These are phyloP conservation scores for Heliconius sara DNA, from an alignment of 2,888 invertebrate species.

Conservation along the genomic window DNA sequence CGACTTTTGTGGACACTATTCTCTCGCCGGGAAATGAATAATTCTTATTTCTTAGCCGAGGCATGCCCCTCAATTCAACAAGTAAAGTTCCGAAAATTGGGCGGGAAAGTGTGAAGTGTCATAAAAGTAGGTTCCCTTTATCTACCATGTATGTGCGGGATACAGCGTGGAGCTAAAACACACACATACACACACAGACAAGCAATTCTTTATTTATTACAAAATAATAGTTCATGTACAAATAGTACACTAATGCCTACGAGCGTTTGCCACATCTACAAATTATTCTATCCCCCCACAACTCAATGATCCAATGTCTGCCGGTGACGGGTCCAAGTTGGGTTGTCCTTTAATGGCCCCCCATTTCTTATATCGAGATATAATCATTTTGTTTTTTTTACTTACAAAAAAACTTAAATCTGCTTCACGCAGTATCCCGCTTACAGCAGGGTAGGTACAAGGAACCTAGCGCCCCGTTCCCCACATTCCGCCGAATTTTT, in stretches of 20 bases:
- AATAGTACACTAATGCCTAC: neutral
- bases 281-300: conserved; percentile 16
- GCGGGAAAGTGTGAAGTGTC: neutral
- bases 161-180: neutral
- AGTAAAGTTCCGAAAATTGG: too few species aligned
- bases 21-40: too few species aligned
- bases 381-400: conserved; percentile 20
- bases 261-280: neutral
- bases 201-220: too few species aligned
- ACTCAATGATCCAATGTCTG: conserved; percentile 20
- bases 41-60: too few species aligned
- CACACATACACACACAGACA: too few species aligned
- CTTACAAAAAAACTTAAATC: neutral
- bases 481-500: too few species aligned
- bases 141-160: neutral
- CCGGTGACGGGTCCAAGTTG: conserved; percentile 14
- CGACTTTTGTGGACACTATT: too few species aligned
- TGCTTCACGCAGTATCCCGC: neutral
- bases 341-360: conserved; percentile 21
- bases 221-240: neutral
- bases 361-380: conserved; percentile 9
- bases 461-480: neutral
- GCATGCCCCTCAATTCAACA: too few species aligned
- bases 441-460: neutral
- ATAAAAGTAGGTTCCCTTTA: neutral